These are phyloP conservation scores for Lamellibrachia columna DNA, from an alignment of 2,888 invertebrate species.

Conservation along the genomic window DNA sequence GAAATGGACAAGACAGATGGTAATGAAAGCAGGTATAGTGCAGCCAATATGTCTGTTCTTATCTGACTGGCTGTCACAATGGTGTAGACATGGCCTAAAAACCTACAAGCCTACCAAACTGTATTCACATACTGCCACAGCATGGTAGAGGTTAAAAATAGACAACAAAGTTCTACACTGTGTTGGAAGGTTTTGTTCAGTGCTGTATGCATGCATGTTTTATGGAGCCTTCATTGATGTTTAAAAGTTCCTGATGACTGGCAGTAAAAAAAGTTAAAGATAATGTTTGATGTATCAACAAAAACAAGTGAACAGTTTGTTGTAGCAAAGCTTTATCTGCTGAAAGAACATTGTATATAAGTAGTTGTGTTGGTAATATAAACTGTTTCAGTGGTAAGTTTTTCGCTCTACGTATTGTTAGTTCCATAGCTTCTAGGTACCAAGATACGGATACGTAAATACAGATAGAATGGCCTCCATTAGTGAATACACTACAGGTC, in stretches of 20 bases:
- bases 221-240: not conserved
- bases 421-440: too few species aligned
- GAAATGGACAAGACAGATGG: not conserved
- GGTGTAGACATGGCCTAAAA: not conserved
- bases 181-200: not conserved
- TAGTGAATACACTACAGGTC: too few species aligned
- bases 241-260: not conserved
- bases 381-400: too few species aligned
- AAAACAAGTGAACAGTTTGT: not conserved
- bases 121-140: not conserved
- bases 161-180: not conserved
- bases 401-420: too few species aligned
- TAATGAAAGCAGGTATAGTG: not conserved
- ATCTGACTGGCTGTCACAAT: not conserved
- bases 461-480: too few species aligned
- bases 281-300: not conserved
- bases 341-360: not conserved
- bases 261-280: not conserved
- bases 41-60: not conserved
- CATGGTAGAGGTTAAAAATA: not conserved
- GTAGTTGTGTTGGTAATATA: not conserved
- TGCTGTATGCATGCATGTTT: not conserved
- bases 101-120: not conserved
- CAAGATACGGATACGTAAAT: too few species aligned
- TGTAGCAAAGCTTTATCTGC: not conserved